Conservation (phyloP, 2,113 vertebrate species). For the Odontophorus gujanensis region DNA sequence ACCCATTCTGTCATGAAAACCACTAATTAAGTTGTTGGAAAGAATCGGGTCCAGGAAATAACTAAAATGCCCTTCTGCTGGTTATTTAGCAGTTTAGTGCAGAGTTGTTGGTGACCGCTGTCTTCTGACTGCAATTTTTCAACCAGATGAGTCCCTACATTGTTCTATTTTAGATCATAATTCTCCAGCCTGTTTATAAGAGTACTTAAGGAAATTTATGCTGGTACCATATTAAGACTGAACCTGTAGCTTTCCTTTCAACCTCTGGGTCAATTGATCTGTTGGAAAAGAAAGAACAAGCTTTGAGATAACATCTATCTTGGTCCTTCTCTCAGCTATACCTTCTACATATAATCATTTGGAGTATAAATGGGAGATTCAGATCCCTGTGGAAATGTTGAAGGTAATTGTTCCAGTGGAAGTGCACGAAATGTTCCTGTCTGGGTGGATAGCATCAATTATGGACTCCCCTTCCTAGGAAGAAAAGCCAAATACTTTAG, state of each 20-base stretch:
- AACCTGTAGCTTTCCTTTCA: not conserved
- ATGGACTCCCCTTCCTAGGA: not conserved
- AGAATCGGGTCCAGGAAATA: not conserved
- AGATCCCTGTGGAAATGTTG: not conserved
- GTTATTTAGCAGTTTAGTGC: not conserved
- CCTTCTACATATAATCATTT: not conserved
- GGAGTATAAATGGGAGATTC: not conserved
- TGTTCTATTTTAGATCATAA: not conserved
- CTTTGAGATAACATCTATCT: not conserved
- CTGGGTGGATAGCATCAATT: rapidly evolving
- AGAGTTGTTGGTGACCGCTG: not conserved
- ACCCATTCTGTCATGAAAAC: not conserved
- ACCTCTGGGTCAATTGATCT: not conserved
- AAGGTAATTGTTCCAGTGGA: not conserved
- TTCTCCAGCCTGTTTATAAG: not conserved
- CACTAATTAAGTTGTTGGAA: not conserved
- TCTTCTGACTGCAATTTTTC: not conserved
- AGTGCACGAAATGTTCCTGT: not conserved
- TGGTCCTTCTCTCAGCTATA: not conserved
- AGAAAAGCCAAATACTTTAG: not conserved
- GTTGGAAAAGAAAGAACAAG: not conserved
- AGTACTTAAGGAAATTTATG: not conserved
- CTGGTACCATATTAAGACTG: not conserved
- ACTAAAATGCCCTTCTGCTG: not conserved
- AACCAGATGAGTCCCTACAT: not conserved